Conservation (phyloP, 2,113 vertebrate genomes). For the Neotoma lepida region DNA sequence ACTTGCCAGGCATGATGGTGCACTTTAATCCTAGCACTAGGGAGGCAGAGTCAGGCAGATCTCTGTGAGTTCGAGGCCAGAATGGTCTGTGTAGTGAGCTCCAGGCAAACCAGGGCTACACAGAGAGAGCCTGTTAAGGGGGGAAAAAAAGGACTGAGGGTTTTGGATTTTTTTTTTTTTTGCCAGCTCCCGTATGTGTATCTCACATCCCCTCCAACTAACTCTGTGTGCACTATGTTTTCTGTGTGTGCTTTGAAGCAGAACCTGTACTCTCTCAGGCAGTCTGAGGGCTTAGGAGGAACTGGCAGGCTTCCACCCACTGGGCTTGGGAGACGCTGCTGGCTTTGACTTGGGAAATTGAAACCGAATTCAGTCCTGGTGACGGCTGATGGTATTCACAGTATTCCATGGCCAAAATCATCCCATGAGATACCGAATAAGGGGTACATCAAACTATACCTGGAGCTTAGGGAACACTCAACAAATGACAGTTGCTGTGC, state of each 20-base stretch:
- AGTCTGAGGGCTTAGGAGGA: background rate
- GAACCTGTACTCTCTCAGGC: background rate
- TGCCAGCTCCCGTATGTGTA: background rate
- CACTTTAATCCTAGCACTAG: background rate
- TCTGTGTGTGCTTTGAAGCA: background rate
- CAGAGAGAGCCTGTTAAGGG: background rate
- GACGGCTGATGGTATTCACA: background rate
- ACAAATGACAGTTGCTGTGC: background rate
- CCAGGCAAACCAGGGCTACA: background rate
- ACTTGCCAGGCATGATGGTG: background rate
- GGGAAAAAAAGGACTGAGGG: background rate
- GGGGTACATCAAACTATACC: background rate
- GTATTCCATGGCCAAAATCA: background rate
- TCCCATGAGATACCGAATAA: background rate
- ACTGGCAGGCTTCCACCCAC: background rate
- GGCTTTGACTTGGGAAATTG: conserved; percentile 6
- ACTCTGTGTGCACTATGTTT: background rate
- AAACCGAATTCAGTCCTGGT: background rate
- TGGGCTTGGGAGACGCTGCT: background rate
- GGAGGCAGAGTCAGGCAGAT: background rate
- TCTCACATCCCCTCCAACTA: background rate
- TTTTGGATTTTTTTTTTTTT: background rate
- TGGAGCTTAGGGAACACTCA: background rate
- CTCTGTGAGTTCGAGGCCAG: background rate
- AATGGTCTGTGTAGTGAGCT: background rate